phyloP scores from a whole-genome alignment of 2,888 invertebrate species.

The Drosophila paramelanica region DNA sequence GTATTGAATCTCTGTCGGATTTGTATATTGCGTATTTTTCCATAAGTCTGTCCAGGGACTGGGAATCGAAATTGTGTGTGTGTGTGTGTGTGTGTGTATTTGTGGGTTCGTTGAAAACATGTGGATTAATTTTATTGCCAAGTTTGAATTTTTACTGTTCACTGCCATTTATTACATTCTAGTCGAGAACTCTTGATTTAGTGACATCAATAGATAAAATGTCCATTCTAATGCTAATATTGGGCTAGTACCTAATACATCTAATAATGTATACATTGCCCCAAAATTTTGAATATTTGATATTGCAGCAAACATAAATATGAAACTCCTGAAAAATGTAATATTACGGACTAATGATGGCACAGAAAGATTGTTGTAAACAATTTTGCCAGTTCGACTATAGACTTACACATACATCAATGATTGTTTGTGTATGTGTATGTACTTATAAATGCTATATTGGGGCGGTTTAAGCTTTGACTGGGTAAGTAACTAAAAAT shows the following conservation, averaged over 20 bases:
- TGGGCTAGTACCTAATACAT: neutral
- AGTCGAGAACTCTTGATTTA: conserved; percentile 8
- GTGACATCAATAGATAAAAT: neutral
- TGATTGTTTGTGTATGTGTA: neutral
- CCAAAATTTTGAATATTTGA: conserved; percentile 9
- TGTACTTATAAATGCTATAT: conserved; percentile 34
- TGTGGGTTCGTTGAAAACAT: neutral
- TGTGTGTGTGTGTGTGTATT: too few relatives aligned
- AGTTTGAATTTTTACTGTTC: conserved; percentile 12
- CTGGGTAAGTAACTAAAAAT: conserved; percentile 53
- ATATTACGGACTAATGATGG: conserved; percentile 30
- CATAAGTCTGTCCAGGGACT: neutral
- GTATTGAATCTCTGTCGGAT: conserved; percentile 6
- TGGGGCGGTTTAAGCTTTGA: conserved; percentile 39
- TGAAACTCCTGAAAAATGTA: conserved; percentile 10
- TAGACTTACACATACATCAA: conserved; percentile 12
- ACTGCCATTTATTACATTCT: conserved; percentile 11
- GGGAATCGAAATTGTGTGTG: neutral
- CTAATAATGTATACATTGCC: neutral
- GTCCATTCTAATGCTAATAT: neutral
- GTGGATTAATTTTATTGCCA: conserved; percentile 11
- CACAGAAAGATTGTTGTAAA: conserved; percentile 17
- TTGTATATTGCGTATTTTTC: conserved; percentile 5
- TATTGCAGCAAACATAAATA: conserved; percentile 7
- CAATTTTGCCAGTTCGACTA: conserved; percentile 26